Base-by-base conservation (phyloP, 92 coral and sea anemone genomes). In the Palythoa heliodiscus region DNA sequence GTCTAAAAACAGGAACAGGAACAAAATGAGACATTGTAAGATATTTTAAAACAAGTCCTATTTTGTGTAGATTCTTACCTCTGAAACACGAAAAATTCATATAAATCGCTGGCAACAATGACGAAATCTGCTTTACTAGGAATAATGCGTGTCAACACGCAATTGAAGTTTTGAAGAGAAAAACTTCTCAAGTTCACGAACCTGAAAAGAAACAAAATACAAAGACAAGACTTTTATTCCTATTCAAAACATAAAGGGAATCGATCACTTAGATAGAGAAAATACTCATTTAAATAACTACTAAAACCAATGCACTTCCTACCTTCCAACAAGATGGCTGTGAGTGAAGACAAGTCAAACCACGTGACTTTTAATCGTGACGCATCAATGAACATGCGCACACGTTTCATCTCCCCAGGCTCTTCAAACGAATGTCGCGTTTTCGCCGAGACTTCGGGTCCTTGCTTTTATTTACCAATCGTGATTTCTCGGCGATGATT, bases 61-160 rank as follows among this genome's bases (percentile, higher is more conserved):
- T 73, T 16, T 35, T 14, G 3, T 71, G 64, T 10, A 11, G 75
- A 70, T 14, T 74, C 92, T 87, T 87, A 93, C 95, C 95, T 90
- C 82, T 87, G 37, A 86, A 81, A 90, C 95, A 90, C 93, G 79
- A 88, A 88, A 93, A 88, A 87, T 88, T 91, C 95, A 93, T 93
- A 93, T 90, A 93, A 43, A 89, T 88, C 91, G 90, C 87, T 77
- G 83, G 74, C 78, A 86, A 83, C 77, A 93, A 88, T 89, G 93
- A 88, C 93, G 89, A 93, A 90, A 86, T 88, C 87, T 84, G 76
- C 70, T 77, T 23, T 74, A 71, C 86, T 77, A 61, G 87, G 76
- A 90, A 52, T 61, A 73, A 86, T 74, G 83, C 84, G 89, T 86
- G 87, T 72, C 75, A 20, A 69, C 87, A 82, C 87, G 90, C 91